Conservation (phyloP, 1,140 invertebrate species). For the Zaprionus camerounensis region DNA sequence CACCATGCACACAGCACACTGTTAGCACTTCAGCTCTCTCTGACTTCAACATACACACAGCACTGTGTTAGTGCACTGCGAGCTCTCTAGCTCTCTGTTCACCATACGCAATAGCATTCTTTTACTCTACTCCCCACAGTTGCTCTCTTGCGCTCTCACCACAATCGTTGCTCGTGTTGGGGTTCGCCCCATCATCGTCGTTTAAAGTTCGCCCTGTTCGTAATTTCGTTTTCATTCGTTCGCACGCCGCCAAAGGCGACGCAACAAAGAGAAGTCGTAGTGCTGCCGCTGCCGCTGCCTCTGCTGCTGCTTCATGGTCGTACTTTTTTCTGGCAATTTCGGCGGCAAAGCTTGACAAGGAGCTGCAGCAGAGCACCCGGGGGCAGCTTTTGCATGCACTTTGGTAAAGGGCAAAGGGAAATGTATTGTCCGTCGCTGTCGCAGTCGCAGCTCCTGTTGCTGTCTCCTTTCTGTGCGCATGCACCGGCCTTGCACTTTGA, state of each 20-base stretch:
- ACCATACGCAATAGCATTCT: neutral
- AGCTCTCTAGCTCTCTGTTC: no score
- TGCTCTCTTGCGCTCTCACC: neutral
- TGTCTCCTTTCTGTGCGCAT: conserved; percentile 75
- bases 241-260: conserved; percentile 21
- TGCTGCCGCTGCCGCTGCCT: neutral
- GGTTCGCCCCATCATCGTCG: conserved; percentile 21
- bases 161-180: conserved; percentile 1
- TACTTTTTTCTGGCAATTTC: conserved; percentile 59
- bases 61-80: neutral
- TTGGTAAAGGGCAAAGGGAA: conserved; percentile 66
- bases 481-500: conserved; percentile 61
- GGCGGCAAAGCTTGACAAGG: conserved; percentile 42
- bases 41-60: neutral
- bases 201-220: conserved; percentile 37
- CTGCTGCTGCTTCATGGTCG: conserved; percentile 27
- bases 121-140: neutral
- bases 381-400: conserved; percentile 48
- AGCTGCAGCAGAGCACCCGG: conserved; percentile 19
- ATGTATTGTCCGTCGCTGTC: conserved; percentile 51
- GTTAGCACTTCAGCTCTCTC: neutral
- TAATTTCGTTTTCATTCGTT: conserved; percentile 73
- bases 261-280: neutral
- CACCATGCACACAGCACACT: neutral
- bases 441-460: conserved; percentile 51